Evolutionary conservation across 2,113 vertebrate species (phyloP).

Genomic region (Vulpes ferrilata): DNA sequence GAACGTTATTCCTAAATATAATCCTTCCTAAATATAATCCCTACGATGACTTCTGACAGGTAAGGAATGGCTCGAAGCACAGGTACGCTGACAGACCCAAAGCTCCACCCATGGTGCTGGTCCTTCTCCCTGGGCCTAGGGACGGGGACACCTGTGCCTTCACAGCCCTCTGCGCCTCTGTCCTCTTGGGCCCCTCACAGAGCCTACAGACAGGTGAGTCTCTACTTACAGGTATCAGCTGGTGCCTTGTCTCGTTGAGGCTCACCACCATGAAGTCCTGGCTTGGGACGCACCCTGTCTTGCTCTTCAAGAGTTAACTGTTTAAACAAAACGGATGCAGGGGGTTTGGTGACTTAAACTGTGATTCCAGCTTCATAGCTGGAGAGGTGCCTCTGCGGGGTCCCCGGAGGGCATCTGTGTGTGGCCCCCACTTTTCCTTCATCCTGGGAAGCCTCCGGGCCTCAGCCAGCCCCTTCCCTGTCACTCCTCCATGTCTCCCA

Average conservation of each 20-base stretch:
- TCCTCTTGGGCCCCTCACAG: fast-evolving
- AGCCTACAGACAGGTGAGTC: not conserved
- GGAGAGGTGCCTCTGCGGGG: not conserved
- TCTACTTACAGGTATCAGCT: not conserved
- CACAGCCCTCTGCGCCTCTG: fast-evolving
- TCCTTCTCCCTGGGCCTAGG: too few species aligned
- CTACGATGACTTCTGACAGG: fast-evolving
- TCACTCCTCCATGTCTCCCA: not conserved
- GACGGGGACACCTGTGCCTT: fast-evolving
- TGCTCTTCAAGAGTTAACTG: not conserved
- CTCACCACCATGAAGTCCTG: fast-evolving
- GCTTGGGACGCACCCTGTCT: fast-evolving
- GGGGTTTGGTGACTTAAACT: not conserved
- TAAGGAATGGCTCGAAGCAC: not conserved
- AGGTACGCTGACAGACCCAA: too few species aligned
- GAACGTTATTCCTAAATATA: fast-evolving
- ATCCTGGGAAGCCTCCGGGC: fast-evolving
- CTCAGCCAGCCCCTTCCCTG: not conserved
- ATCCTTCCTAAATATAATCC: not conserved
- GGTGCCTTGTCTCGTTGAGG: fast-evolving
- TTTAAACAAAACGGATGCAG: not conserved
- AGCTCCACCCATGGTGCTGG: fast-evolving
- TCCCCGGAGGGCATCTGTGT: too few species aligned
- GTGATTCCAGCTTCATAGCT: fast-evolving
- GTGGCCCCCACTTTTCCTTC: fast-evolving